phyloP scores from a whole-genome alignment of 2,888 invertebrate genomes.

The Drosophila siamana region DNA sequence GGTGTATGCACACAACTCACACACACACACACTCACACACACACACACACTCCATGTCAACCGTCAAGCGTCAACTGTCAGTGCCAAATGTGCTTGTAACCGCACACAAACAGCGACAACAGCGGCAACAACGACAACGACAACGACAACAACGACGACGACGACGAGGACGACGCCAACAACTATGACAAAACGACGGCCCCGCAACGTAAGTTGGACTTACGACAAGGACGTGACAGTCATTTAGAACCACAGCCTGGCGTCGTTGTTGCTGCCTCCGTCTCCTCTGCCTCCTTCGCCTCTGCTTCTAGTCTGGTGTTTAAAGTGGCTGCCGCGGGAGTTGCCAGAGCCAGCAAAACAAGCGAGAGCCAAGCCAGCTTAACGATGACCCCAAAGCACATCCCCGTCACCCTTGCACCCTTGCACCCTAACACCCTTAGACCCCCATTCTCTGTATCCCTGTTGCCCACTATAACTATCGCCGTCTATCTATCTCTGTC shows the following conservation, averaged over 20 bases:
- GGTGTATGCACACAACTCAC: conserved; percentile 12
- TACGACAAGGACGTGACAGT: conserved; percentile 79
- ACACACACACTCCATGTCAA: conserved; percentile 72
- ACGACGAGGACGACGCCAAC: conserved; percentile 22
- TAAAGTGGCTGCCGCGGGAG: conserved; percentile 73
- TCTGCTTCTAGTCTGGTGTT: conserved; percentile 31
- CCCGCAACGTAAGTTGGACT: conserved; percentile 65
- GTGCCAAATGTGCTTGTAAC: conserved; percentile 83
- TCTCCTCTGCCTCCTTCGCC: not conserved
- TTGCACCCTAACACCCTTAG: not conserved
- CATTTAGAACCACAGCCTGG: conserved; percentile 77
- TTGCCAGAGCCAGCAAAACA: conserved; percentile 17
- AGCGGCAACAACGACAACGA: conserved; percentile 36
- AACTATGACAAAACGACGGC: conserved; percentile 43
- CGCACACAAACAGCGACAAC: conserved; percentile 65
- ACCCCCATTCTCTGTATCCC: conserved; percentile 2
- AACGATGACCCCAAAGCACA: conserved; percentile 20
- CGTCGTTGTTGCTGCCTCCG: conserved; percentile 32
- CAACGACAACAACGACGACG: conserved; percentile 37
- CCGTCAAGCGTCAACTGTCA: conserved; percentile 83
- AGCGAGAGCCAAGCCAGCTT: conserved; percentile 10
- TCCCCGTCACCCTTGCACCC: not conserved
- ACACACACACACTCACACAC: conserved; percentile 56
- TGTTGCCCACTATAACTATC: conserved; percentile 56
- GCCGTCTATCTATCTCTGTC: conserved; percentile 72